A percentile compares a stretch with the other conserved stretches of the same genome.
phyloP scores from a whole-genome alignment of 1,140 invertebrate species.

The Apolygus lucorum region DNA sequence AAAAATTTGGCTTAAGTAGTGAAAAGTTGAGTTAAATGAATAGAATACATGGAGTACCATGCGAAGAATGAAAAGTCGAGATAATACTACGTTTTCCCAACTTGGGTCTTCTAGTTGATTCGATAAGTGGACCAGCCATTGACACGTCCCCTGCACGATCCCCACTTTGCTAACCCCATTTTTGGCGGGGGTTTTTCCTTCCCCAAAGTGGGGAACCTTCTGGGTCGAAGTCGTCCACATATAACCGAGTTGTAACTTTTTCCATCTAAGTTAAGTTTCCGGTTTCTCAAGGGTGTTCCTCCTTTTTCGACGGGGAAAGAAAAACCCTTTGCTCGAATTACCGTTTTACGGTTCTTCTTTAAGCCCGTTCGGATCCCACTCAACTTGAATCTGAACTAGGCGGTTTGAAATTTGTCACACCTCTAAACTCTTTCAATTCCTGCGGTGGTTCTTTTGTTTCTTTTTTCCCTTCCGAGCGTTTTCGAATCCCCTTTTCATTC shows the following conservation, averaged over 20 bases:
- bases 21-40: no score
- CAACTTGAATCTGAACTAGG: not conserved
- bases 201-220: not conserved
- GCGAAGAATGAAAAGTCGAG: no score
- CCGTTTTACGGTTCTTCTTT: conserved; percentile 1
- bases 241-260: conserved; percentile 15
- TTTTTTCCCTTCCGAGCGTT: no score
- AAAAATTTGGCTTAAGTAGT: no score
- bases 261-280: conserved; percentile 15
- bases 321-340: not conserved
- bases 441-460: no score
- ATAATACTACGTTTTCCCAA: no score
- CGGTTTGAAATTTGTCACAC: no score
- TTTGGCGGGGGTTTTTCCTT: not conserved
- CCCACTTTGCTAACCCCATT: not conserved
- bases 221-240: not conserved
- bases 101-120: no score
- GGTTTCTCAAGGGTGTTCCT: not conserved
- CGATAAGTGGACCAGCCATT: not conserved
- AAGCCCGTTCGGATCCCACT: not conserved
- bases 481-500: no score
- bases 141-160: conserved; percentile 1
- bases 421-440: no score
- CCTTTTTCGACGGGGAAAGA: not conserved
- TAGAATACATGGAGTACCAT: no score